Percentiles rank a stretch among this genome's conserved stretches.
These are phyloP conservation scores for Alca torda DNA, from an alignment of 2,797 vertebrate species.

Conservation along the genomic window DNA sequence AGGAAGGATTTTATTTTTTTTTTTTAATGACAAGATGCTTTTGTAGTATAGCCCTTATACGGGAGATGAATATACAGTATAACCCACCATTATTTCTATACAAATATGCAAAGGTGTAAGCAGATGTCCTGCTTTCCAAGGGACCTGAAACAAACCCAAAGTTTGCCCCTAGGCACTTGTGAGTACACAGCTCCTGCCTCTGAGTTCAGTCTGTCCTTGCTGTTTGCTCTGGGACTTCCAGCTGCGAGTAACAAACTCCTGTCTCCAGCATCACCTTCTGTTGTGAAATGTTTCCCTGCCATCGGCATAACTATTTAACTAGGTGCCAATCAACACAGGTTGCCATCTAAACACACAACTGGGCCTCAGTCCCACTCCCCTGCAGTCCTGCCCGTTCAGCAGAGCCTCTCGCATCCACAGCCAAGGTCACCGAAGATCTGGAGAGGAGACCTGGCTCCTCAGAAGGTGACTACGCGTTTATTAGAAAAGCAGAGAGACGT, in stretches of 20 bases:
- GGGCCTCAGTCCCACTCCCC: not conserved
- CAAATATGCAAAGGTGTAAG: not conserved
- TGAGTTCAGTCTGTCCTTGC: not conserved
- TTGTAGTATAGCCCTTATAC: constrained; percentile 29
- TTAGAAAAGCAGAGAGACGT: not conserved
- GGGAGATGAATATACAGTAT: not conserved
- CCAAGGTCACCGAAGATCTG: not conserved
- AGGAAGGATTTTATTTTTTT: not conserved
- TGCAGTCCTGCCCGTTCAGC: not conserved
- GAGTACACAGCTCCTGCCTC: constrained; percentile 24
- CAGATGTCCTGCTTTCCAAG: not conserved
- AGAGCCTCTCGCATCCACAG: not conserved
- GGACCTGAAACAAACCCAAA: constrained; percentile 7
- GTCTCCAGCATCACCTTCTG: not conserved
- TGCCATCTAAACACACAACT: not conserved
- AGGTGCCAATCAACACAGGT: not conserved
- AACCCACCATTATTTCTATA: not conserved
- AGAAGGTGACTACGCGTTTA: not conserved
- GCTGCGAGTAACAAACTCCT: not conserved
- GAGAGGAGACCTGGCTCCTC: not conserved
- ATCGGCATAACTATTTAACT: not conserved
- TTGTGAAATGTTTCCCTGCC: not conserved
- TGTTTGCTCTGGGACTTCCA: constrained; percentile 23
- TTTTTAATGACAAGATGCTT: not conserved
- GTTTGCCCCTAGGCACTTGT: constrained; percentile 40